These are phyloP conservation scores for Sterna hirundo DNA, from an alignment of 2,113 vertebrate genomes.

Conservation along the genomic window DNA sequence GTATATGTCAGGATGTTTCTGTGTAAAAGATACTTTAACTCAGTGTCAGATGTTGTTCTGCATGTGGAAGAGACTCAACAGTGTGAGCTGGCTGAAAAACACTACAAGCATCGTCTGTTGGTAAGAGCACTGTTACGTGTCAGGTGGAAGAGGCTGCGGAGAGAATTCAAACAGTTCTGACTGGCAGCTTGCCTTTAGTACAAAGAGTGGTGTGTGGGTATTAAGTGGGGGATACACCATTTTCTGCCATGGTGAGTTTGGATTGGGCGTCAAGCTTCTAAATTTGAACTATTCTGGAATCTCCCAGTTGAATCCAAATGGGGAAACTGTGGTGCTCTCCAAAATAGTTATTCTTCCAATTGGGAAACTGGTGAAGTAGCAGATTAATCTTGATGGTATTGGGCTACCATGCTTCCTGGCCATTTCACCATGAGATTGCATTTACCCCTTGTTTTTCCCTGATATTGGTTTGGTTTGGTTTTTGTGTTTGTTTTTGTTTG, in stretches of 20 bases:
- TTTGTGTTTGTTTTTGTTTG: no score
- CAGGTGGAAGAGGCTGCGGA: not conserved
- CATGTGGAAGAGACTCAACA: constrained; percentile 59
- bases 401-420: not conserved
- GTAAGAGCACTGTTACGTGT: constrained; percentile 61
- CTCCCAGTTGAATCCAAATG: not conserved
- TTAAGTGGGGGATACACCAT: not conserved
- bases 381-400: not conserved
- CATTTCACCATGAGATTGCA: not conserved
- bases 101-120: constrained; percentile 72
- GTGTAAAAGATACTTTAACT: constrained; percentile 64
- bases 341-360: not conserved
- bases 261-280: not conserved
- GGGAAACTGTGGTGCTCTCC: not conserved
- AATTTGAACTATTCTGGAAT: not conserved
- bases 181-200: not conserved
- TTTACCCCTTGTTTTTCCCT: not conserved
- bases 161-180: not conserved
- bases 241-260: not conserved
- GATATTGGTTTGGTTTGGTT: not conserved
- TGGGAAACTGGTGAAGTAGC: not conserved
- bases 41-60: constrained; percentile 73
- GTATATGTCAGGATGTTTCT: not conserved
- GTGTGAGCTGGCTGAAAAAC: constrained; percentile 65
- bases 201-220: not conserved